phyloP scores from a whole-genome alignment of 2,113 vertebrate genomes.

The Lathamus discolor region DNA sequence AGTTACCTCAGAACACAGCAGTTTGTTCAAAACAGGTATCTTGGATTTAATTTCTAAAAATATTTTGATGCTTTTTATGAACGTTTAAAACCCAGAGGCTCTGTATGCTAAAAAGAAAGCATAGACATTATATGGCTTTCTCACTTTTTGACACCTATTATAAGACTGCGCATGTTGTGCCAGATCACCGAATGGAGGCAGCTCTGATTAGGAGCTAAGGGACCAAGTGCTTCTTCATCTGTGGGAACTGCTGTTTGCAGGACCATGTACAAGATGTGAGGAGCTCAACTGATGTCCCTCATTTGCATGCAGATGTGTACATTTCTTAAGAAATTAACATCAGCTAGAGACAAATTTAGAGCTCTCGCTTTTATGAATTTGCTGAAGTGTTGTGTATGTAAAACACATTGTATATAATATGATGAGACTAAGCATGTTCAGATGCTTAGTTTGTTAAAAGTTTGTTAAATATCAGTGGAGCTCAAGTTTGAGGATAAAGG shows the following conservation, averaged over 20 bases:
- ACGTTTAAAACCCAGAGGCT: constrained; percentile 19
- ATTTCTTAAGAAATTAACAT: background rate
- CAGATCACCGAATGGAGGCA: background rate
- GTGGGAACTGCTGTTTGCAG: background rate
- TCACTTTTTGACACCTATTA: background rate
- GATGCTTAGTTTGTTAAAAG: background rate
- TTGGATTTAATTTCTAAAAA: constrained; percentile 54
- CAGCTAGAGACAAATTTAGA: background rate
- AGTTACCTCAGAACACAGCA: constrained; percentile 30
- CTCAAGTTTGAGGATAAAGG: background rate
- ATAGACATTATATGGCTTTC: background rate
- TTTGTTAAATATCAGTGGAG: background rate
- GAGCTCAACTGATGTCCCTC: background rate
- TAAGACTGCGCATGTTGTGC: background rate
- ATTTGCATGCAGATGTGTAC: background rate
- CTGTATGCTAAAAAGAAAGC: background rate
- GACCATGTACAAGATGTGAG: background rate
- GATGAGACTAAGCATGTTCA: background rate
- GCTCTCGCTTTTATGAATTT: background rate
- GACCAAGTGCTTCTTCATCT: background rate
- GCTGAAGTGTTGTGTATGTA: background rate
- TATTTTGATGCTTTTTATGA: constrained; percentile 39
- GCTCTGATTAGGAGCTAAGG: background rate
- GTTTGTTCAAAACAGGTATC: constrained; percentile 52
- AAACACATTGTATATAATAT: background rate